Conservation (phyloP, 2,888 invertebrate species). For the Caenorhabditis drosophilae region DNA sequence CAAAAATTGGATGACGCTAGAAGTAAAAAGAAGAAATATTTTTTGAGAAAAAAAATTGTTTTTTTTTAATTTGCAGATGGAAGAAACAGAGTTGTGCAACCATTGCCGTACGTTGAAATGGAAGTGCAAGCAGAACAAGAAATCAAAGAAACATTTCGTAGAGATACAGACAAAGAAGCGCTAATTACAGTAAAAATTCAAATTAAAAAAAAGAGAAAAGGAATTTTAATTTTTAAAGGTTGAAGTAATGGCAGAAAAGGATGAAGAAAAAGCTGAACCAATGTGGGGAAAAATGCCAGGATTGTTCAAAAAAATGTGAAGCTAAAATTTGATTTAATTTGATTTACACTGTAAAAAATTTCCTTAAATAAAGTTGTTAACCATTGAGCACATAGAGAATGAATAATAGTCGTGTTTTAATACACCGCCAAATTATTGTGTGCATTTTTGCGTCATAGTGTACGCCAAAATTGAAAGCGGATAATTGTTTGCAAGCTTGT, state of each 20-base stretch:
- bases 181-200: conserved; percentile 7
- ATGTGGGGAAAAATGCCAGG: conserved; percentile 39
- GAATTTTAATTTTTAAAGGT: conserved; percentile 13
- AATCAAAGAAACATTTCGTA: conserved; percentile 1
- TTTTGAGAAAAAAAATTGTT: not conserved
- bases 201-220: not conserved
- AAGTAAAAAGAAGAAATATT: not conserved
- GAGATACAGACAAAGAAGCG: conserved; percentile 3
- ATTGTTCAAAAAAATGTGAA: conserved; percentile 15
- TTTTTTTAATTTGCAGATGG: conserved; percentile 15
- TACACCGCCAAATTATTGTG: not conserved
- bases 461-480: not conserved
- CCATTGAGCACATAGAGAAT: not conserved
- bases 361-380: too few species aligned
- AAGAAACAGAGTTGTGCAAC: conserved; percentile 10
- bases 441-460: not conserved
- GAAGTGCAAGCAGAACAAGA: conserved; percentile 16
- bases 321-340: conserved; percentile 13
- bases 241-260: conserved; percentile 10
- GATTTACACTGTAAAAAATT: too few species aligned
- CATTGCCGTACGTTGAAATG: conserved; percentile 13
- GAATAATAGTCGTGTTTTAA: not conserved
- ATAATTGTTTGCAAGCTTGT: not conserved
- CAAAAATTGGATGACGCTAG: not conserved
- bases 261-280: conserved; percentile 8